phyloP scores from a whole-genome alignment of 1,140 invertebrate species.

The Ooceraea biroi region DNA sequence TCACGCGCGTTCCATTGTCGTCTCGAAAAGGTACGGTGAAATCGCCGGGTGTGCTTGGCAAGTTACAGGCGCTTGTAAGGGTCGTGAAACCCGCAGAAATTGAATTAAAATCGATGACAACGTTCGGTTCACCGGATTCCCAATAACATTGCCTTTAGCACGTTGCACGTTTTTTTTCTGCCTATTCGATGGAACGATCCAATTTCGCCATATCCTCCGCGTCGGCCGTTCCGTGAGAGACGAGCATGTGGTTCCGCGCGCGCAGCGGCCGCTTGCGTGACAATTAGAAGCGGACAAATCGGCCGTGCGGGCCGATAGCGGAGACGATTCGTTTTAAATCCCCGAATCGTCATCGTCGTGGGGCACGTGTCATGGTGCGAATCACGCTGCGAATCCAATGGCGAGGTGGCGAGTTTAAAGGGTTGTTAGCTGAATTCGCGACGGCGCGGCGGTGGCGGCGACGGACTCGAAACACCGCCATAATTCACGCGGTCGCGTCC shows the following conservation, averaged over 20 bases:
- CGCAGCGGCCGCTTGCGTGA: conserved; percentile 48
- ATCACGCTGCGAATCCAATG: conserved; percentile 21
- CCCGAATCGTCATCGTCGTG: conserved; percentile 33
- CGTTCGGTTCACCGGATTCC: conserved; percentile 37
- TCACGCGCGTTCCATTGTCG: neutral
- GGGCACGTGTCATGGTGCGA: conserved; percentile 11
- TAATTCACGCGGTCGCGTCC: conserved; percentile 73
- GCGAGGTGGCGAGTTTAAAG: conserved; percentile 59
- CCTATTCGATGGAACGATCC: conserved; percentile 51
- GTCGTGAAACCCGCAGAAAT: conserved; percentile 45
- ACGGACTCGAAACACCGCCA: conserved; percentile 64
- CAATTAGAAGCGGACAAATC: conserved; percentile 49
- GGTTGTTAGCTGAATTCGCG: conserved; percentile 71
- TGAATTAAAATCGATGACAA: conserved; percentile 63
- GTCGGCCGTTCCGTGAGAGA: conserved; percentile 36
- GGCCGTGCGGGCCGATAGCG: conserved; percentile 8
- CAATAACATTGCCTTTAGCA: conserved; percentile 52
- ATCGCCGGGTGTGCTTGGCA: neutral
- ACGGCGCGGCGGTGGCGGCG: conserved; percentile 23
- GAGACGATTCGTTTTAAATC: conserved; percentile 10
- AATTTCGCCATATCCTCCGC: conserved; percentile 42
- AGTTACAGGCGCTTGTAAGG: conserved; percentile 16
- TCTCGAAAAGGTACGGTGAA: conserved; percentile 30
- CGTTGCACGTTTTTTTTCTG: conserved; percentile 46
- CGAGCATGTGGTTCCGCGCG: conserved; percentile 26